Evolutionary conservation across 2,888 invertebrate genomes (phyloP), one percentile per base, ranked within the genome.

Genomic region (Leptopilina drosophilae): DNA sequence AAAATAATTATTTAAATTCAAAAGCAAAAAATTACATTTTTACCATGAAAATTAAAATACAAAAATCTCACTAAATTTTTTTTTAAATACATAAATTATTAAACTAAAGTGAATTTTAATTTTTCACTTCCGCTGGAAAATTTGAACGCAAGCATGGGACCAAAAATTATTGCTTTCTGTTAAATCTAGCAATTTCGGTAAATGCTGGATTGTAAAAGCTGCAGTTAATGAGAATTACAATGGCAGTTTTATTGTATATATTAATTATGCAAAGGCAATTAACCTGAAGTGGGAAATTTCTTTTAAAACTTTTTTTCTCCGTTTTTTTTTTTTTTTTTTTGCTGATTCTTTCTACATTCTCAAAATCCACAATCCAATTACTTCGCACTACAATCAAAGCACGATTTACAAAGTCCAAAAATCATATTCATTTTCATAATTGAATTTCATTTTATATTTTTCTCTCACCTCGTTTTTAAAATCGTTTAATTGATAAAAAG

Each of bases 251-350:
- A 14, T 56, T n/a, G n/a, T 20, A 33, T 53, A 26, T 53, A 26
- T 69, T 69, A 69, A 69, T 69, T 69, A 69, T 69, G 49, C 53
- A 14, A 26, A 20, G 14, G 53, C 69, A 69, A 69, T 69, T 69
- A 69, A 33, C 26, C 15, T 49, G 33, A 69, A 69, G 69, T 33
- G 14, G 14, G 26, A 26, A 53, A 33, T 26, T 56, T 53, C 53
- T 14, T 42, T 8, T 20, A 12, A 56, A 26, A 5, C 33, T 53
- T 53, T 69, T 49, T 69, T 42, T 4, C 2, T 7, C n/a, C n/a
- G n/a, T n/a, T 12, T 40, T 6, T 20, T 2, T 11, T 5, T 33
- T 33, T 33, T 33, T 33, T 33, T 33, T 12, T 69, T 20, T 69
- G 8, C 12, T 69, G 49, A 49, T 49, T 12, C 49, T 49, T 49